Evolutionary conservation across 2,888 invertebrate genomes (phyloP), one percentile per base, ranked within the genome.

Genomic region (Cheilosia impressa): DNA sequence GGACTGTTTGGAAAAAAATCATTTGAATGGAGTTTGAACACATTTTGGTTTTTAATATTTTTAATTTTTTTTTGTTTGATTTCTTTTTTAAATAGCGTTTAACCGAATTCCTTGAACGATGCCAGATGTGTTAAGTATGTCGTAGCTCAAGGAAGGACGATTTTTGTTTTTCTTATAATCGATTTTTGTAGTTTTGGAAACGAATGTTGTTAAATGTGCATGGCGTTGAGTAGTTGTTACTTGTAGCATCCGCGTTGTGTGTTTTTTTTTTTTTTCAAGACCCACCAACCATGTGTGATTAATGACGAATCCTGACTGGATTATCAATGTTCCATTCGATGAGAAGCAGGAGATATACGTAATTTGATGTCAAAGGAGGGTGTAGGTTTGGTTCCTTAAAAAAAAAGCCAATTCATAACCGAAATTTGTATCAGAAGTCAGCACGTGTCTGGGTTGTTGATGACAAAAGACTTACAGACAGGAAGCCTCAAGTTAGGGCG

Each of bases 1-100:
- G 79, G 79, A 84, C 75, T 77, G 72, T 78, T 84, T 84, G 57
- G 53, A 69, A 69, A 71, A 52, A 69, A 79, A 71, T 69, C 73
- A 15, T 78, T 79, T 60, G 79, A 84, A 75, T 84, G 80, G 73
- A 84, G 63, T 84, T 50, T 66, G 50, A 75, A 52, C 50, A 34
- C 58, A 31, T 75, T 43, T 38, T 57, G 22, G 13, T 71, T 73
- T 66, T 24, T 60, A 13, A 17, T 55, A 9, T 10, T 38, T 50
- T 4, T 31, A 41, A 9, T 10, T 38, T 50, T 6, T 31, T 5
- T 50, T 47, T 41, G 52, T 57, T 17, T 31, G 22, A 71, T 77
- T 7, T 24, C 24, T 24, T 52, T 9, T 10, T 55, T 31, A 15
- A n/a, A 15, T 24, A 27, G 24, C 24, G 13, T 27, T 31, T 31